Base-by-base conservation (phyloP, 2,888 invertebrate species). In the Dasysyrphus albostriatus region DNA sequence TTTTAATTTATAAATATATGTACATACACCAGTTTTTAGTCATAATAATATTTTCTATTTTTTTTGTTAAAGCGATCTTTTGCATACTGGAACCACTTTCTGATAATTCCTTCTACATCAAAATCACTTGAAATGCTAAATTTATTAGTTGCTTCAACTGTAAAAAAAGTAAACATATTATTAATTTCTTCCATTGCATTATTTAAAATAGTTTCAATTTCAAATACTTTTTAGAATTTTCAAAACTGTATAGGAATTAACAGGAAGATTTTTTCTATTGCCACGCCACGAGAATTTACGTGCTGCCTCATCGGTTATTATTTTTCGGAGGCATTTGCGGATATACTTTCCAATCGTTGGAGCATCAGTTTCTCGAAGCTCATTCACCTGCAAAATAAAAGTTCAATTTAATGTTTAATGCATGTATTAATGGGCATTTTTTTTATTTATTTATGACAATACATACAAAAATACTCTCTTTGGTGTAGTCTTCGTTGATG, bases 241-340 rank as follows among this genome's bases (percentile, higher is more conserved):
- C 3, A 44, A 16, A 65, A 65, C 44, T 12, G 47, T 65, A 65
- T 47, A 65, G 2, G 47, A 29, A 44, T 65, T 29, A n/a, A 65
- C 47, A 16, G 65, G 32, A 32, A 47, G 32, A 5, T 65, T 65
- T 16, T 47, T n/a, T 44, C 16, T 44, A 16, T 65, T 44, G 4
- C 65, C 65, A 7, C 44, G 47, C 65, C 65, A 65, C 1, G 65
- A 65, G 34, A 65, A 65, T 7, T 3, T 32, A 32, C 65, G 32
- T 65, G 65, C 65, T 34, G 65, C 65, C 3, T 65, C 65, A 65
- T 65, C 65, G 3, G 65, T 65, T 47, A 65, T 65, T 16, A 65
- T 47, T 65, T 47, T 44, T 0, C 47, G 29, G 1, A 65, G 65
- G 7, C 65, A 65, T 65, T 65, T 44, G 5, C 65, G 44, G 0